phyloP scores from a whole-genome alignment of 2,113 vertebrate species.

The Callipepla squamata region DNA sequence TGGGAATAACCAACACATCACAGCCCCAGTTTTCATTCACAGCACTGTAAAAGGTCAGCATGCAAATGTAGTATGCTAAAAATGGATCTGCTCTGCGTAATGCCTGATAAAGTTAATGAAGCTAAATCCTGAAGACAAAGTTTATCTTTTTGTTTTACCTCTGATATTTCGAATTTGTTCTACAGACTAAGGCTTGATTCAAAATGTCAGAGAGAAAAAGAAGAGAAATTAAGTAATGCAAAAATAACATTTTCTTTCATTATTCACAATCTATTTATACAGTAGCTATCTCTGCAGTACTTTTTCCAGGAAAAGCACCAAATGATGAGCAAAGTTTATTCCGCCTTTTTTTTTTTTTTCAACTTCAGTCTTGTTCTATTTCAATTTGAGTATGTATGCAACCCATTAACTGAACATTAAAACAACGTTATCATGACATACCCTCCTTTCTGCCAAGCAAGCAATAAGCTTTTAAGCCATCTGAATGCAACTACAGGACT shows the following conservation, averaged over 20 bases:
- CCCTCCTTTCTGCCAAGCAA: neutral
- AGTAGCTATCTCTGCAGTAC: neutral
- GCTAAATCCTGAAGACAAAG: conserved; percentile 39
- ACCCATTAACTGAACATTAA: neutral
- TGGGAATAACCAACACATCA: neutral
- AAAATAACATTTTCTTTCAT: conserved; percentile 38
- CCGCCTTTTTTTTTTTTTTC: neutral
- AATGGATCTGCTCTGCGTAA: conserved; percentile 29
- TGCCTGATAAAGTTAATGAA: conserved; percentile 52
- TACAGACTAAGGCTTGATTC: neutral
- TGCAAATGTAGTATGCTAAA: conserved; percentile 54
- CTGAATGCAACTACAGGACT: neutral
- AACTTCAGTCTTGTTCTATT: neutral
- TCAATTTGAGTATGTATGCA: neutral
- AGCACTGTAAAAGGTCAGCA: conserved; percentile 49
- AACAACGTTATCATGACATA: neutral
- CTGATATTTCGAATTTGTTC: conserved; percentile 36
- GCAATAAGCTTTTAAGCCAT: neutral
- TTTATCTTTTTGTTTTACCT: conserved; percentile 57
- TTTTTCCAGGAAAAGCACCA: neutral
- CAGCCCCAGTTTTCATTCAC: neutral
- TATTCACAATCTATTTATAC: conserved; percentile 1
- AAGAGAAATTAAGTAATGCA: conserved; percentile 43
- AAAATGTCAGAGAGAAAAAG: conserved; percentile 59
- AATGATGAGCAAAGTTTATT: neutral